phyloP scores from a whole-genome alignment of 2,797 vertebrate genomes.

The Neoniphon sammara region DNA sequence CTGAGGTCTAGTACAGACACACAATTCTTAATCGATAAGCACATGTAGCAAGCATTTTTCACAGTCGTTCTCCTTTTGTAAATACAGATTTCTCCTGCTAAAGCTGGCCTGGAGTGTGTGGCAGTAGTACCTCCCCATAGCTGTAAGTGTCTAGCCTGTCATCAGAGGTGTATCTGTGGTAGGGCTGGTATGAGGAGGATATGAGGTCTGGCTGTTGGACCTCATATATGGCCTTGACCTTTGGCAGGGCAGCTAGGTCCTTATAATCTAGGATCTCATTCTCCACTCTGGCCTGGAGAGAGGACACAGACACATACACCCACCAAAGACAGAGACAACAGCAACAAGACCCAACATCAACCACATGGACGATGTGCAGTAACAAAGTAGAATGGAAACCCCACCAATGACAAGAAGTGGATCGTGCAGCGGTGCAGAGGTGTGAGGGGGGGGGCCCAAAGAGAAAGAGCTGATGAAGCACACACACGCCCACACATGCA shows the following conservation, averaged over 20 bases:
- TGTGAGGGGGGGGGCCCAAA: background rate
- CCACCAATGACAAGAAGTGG: constrained; percentile 14
- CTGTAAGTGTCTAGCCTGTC: constrained; percentile 94
- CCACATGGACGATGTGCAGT: constrained; percentile 57
- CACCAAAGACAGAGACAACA: constrained; percentile 71
- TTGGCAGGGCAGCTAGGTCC: constrained; percentile 99
- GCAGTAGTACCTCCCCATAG: constrained; percentile 93
- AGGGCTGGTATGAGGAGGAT: constrained; percentile 90
- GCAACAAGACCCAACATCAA: constrained; percentile 70
- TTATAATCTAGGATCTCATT: constrained; percentile 99
- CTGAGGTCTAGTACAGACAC: background rate
- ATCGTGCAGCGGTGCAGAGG: constrained; percentile 32
- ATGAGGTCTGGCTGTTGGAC: constrained; percentile 97
- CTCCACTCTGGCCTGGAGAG: constrained; percentile 97
- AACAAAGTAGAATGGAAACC: constrained; percentile 51
- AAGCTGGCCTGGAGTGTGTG: constrained; percentile 59
- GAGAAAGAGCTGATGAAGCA: constrained; percentile 48
- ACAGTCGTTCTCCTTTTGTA: constrained; percentile 8
- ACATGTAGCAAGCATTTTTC: background rate
- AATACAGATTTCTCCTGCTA: constrained; percentile 4
- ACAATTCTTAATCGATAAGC: background rate
- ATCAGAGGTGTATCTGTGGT: constrained; percentile 93
- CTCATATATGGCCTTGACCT: constrained; percentile 99
- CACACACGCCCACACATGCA: constrained; percentile 39
- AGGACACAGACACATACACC: constrained; percentile 79